These are phyloP conservation scores for Phortica okadai DNA, from an alignment of 2,888 invertebrate species.

Conservation along the genomic window DNA sequence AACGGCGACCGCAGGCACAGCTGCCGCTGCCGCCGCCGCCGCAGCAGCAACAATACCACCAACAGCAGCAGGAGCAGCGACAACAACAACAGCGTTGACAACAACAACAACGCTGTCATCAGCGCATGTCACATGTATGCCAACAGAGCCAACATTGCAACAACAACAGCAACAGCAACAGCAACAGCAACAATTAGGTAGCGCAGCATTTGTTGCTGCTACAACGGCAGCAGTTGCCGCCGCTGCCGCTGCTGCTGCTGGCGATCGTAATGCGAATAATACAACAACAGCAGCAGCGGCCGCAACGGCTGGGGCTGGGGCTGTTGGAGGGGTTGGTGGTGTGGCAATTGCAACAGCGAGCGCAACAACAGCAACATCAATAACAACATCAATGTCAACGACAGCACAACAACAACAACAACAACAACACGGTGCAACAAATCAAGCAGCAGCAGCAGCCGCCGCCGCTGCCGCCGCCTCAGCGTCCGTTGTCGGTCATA, in stretches of 20 bases:
- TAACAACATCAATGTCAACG: constrained; percentile 75
- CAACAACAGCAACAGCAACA: constrained; percentile 36
- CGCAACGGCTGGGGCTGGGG: constrained; percentile 50
- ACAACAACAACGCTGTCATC: constrained; percentile 55
- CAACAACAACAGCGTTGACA: constrained; percentile 61
- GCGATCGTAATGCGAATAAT: constrained; percentile 55
- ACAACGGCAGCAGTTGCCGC: constrained; percentile 52
- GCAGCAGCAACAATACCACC: constrained; percentile 61
- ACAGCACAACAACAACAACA: constrained; percentile 81
- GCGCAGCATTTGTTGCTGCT: constrained; percentile 55
- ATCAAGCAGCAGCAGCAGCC: constrained; percentile 82
- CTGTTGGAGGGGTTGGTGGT: constrained; percentile 74
- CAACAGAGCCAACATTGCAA: constrained; percentile 33
- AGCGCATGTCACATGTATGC: constrained; percentile 39
- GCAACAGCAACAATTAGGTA: constrained; percentile 37
- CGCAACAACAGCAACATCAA: constrained; percentile 40
- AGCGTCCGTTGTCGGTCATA: constrained; percentile 80
- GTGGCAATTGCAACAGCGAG: constrained; percentile 85
- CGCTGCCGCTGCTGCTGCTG: constrained; percentile 40
- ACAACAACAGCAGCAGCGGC: constrained; percentile 62
- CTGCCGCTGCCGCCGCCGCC: constrained; percentile 67
- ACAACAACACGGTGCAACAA: constrained; percentile 76
- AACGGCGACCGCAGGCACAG: constrained; percentile 74
- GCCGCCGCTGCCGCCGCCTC: constrained; percentile 76
- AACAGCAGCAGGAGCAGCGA: constrained; percentile 46